phyloP scores from a whole-genome alignment of 1,140 invertebrate species.

The Camponotus floridanus region DNA sequence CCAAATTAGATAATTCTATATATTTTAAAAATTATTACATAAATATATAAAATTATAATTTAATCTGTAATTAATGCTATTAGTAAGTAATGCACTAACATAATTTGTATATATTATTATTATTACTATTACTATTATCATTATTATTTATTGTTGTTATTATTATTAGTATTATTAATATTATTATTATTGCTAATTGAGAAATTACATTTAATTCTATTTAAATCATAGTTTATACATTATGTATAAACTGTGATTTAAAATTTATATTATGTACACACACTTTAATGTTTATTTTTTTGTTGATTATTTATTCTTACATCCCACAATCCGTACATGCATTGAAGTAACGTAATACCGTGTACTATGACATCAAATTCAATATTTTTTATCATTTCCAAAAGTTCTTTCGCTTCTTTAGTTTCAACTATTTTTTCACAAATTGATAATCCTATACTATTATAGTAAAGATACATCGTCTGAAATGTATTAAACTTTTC shows the following conservation, averaged over 20 bases:
- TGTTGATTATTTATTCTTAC: slow-evolving; percentile 12
- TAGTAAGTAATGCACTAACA: too few species aligned
- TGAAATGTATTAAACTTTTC: not conserved
- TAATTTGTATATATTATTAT: too few species aligned
- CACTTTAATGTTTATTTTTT: not conserved
- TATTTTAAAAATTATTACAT: too few species aligned
- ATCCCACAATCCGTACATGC: slow-evolving; percentile 48
- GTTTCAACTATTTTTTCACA: not conserved
- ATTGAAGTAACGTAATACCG: slow-evolving; percentile 4
- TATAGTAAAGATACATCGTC: not conserved
- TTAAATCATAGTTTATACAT: not conserved
- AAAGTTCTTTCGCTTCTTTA: not conserved
- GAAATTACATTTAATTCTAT: not conserved
- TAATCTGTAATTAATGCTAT: too few species aligned
- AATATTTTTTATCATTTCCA: slow-evolving; percentile 42
- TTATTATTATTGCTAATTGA: too few species aligned
- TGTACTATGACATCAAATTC: slow-evolving; percentile 56
- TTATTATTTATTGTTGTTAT: too few species aligned
- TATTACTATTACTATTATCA: too few species aligned
- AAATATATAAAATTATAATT: too few species aligned
- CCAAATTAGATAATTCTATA: too few species aligned
- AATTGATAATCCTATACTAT: too few species aligned
- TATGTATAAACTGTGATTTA: too few species aligned
- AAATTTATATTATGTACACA: not conserved
- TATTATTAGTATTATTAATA: too few species aligned